These are phyloP conservation scores for Xylocampa areola DNA, from an alignment of 2,888 invertebrate species.

Conservation along the genomic window DNA sequence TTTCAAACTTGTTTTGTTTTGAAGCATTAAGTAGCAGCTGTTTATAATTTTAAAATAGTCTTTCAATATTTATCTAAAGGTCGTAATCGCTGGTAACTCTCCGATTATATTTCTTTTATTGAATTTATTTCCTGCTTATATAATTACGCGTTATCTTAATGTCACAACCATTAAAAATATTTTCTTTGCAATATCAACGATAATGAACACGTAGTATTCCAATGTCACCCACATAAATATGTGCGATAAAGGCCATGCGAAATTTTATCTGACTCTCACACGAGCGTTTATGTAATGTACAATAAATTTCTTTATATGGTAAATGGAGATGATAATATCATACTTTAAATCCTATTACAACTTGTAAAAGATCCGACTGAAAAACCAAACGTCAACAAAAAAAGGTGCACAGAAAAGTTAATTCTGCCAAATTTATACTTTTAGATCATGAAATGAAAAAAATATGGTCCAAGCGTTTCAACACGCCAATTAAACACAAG, in stretches of 20 bases:
- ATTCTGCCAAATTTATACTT: conserved; percentile 23
- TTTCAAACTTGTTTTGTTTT: not conserved
- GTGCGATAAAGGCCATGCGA: conserved; percentile 8
- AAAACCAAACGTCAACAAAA: no score
- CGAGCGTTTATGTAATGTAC: conserved; percentile 4
- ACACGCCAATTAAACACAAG: conserved; percentile 59
- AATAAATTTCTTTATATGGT: conserved; percentile 1
- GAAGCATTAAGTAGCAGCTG: not conserved
- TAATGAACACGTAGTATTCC: conserved; percentile 25
- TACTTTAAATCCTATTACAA: not conserved
- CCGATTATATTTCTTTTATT: not conserved
- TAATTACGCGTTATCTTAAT: conserved; percentile 15
- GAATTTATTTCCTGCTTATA: conserved; percentile 3
- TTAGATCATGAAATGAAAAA: conserved; percentile 32
- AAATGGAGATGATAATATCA: not conserved
- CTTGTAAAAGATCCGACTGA: no score
- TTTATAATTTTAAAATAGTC: not conserved
- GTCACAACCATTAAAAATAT: conserved; percentile 5
- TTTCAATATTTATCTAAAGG: not conserved
- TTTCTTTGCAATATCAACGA: conserved; percentile 30
- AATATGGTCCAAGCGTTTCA: conserved; percentile 37
- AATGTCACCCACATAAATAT: conserved; percentile 51
- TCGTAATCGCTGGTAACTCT: not conserved
- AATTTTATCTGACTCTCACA: conserved; percentile 11
- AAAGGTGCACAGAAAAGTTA: conserved; percentile 10